A percentile compares a stretch with the other conserved stretches of the same genome.
These are phyloP conservation scores for Tachina lurida DNA, from an alignment of 2,888 invertebrate species.

Conservation along the genomic window DNA sequence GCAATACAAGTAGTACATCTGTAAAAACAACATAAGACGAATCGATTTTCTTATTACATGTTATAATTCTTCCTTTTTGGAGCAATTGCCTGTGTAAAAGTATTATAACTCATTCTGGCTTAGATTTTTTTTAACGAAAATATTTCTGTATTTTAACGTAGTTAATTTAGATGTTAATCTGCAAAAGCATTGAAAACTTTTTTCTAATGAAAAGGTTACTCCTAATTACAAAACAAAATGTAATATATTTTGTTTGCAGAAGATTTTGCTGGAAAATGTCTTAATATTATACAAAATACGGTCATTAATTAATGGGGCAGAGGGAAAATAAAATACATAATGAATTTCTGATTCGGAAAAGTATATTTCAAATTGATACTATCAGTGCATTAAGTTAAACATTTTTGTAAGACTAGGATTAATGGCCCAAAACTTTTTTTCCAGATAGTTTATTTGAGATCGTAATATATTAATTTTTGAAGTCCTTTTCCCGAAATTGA, in stretches of 20 bases:
- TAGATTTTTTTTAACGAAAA: background rate
- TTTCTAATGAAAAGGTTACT: slow-evolving; percentile 7
- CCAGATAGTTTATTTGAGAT: too few species aligned
- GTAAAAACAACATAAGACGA: slow-evolving; percentile 30
- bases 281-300: too few species aligned
- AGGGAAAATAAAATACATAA: too few species aligned
- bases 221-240: background rate
- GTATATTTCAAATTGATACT: too few species aligned
- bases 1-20: slow-evolving; percentile 37
- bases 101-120: slow-evolving; percentile 22
- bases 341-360: too few species aligned
- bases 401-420: too few species aligned
- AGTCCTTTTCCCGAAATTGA: too few species aligned
- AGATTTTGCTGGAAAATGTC: background rate
- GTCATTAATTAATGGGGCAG: too few species aligned
- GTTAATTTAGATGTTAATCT: slow-evolving; percentile 44
- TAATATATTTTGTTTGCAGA: background rate
- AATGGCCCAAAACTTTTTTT: too few species aligned
- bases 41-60: slow-evolving; percentile 60
- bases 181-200: background rate
- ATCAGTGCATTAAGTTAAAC: too few species aligned
- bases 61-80: slow-evolving; percentile 25
- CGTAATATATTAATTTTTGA: too few species aligned
- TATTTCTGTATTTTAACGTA: background rate
- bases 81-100: slow-evolving; percentile 30